phyloP scores from a whole-genome alignment of 2,797 vertebrate genomes.

The Champsocephalus gunnari region DNA sequence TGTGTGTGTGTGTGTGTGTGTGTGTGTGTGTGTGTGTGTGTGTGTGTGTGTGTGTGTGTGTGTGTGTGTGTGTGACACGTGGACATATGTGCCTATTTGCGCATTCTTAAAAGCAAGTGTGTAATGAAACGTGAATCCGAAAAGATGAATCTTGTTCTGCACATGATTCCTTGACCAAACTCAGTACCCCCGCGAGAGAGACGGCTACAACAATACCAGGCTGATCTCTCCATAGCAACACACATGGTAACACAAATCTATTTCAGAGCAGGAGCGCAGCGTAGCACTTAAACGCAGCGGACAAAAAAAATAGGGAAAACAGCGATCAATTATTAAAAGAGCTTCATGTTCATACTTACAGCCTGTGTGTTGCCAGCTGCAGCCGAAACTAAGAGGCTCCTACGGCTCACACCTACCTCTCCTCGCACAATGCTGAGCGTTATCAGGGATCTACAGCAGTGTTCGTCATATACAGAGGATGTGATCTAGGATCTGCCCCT shows the following conservation, averaged over 20 bases:
- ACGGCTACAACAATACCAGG: slow-evolving; percentile 61
- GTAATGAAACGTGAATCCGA: slow-evolving; percentile 49
- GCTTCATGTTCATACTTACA: slow-evolving; percentile 74
- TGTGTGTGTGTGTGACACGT: slow-evolving; percentile 6
- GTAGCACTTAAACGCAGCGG: slow-evolving; percentile 68
- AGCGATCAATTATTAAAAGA: slow-evolving; percentile 77
- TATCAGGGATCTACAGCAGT: slow-evolving; percentile 65
- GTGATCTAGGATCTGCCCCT: slow-evolving; percentile 65
- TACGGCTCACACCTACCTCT: slow-evolving; percentile 34
- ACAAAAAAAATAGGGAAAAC: slow-evolving; percentile 60
- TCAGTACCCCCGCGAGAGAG: slow-evolving; percentile 45
- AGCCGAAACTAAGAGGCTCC: slow-evolving; percentile 53
- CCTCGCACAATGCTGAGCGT: slow-evolving; percentile 17
- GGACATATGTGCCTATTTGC: neutral
- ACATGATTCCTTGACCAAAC: slow-evolving; percentile 66
- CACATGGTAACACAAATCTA: slow-evolving; percentile 79
- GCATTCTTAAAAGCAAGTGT: slow-evolving; percentile 5
- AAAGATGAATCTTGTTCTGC: slow-evolving; percentile 46
- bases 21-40: too few species aligned
- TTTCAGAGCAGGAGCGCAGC: slow-evolving; percentile 71
- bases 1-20: too few species aligned
- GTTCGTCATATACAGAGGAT: slow-evolving; percentile 52
- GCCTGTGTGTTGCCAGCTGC: slow-evolving; percentile 53
- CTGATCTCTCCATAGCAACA: slow-evolving; percentile 82
- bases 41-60: slow-evolving; percentile 13